Evolutionary conservation across 23 tunicate species (phyloP).

Genomic region (Styela plicata): DNA sequence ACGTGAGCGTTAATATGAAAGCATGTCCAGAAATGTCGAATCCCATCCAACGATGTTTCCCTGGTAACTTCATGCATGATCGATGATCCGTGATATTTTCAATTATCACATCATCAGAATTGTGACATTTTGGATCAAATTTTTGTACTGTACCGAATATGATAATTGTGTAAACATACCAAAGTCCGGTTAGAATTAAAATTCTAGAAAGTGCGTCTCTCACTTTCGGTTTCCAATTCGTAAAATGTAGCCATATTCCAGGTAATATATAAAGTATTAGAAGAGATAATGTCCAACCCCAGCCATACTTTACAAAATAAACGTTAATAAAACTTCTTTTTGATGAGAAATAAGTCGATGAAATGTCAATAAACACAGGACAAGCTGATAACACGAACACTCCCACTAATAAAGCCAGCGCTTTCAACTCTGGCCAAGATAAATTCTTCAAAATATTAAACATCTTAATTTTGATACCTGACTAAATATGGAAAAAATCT

Average conservation of each 20-base stretch:
- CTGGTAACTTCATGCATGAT: slow-evolving; percentile 37
- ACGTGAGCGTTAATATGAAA: slow-evolving; percentile 42
- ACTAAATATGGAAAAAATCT: no score
- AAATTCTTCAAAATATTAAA: no score
- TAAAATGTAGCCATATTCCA: slow-evolving; percentile 39
- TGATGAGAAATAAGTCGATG: slow-evolving; percentile 35
- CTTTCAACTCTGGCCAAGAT: neutral
- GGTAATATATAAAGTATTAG: slow-evolving; percentile 43
- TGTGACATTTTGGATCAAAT: slow-evolving; percentile 48
- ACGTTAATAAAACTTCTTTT: slow-evolving; percentile 52
- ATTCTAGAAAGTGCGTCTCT: neutral
- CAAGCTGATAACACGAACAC: neutral
- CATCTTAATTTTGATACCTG: slow-evolving; percentile 3
- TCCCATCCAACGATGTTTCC: slow-evolving; percentile 50
- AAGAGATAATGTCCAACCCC: slow-evolving; percentile 61
- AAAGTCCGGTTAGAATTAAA: neutral
- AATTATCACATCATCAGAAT: slow-evolving; percentile 15
- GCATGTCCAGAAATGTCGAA: slow-evolving; percentile 84
- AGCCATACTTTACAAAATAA: slow-evolving; percentile 55
- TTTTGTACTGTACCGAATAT: slow-evolving; percentile 25
- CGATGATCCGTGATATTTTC: slow-evolving; percentile 28
- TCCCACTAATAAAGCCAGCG: neutral
- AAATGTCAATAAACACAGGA: slow-evolving; percentile 25
- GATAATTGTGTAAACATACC: neutral
- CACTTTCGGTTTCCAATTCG: neutral